A percentile compares a stretch with the other conserved stretches of the same genome.
Conservation (phyloP, 1,140 invertebrate genomes). For the Monomorium pharaonis region DNA sequence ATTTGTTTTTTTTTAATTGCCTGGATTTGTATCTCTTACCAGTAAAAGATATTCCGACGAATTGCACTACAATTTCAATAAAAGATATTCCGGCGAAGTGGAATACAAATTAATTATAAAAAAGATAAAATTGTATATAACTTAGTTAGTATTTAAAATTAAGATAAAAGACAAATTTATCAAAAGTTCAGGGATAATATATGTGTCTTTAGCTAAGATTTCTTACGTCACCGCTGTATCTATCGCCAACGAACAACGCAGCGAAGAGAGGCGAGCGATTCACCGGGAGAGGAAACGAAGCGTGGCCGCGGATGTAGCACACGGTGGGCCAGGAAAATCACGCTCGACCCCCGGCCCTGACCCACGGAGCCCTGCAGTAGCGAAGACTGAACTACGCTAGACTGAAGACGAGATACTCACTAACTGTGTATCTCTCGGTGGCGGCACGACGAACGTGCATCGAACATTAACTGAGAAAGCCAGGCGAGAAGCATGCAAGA, state of each 20-base stretch:
- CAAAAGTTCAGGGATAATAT: neutral
- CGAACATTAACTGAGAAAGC: neutral
- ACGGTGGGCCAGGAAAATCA: constrained; percentile 71
- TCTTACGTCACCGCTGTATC: neutral
- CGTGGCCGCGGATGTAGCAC: constrained; percentile 50
- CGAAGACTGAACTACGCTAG: constrained; percentile 34
- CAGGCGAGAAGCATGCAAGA: neutral
- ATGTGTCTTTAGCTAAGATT: neutral
- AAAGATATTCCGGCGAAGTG: neutral
- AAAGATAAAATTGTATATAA: neutral
- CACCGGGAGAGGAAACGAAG: constrained; percentile 54
- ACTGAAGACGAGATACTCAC: constrained; percentile 50
- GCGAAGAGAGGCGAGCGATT: neutral
- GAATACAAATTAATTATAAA: neutral
- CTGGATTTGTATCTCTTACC: neutral
- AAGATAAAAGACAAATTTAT: neutral
- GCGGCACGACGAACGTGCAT: constrained; percentile 5
- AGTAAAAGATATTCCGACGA: neutral
- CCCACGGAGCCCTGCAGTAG: constrained; percentile 46
- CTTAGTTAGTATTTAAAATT: neutral
- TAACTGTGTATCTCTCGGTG: constrained; percentile 9
- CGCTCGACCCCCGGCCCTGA: constrained; percentile 67
- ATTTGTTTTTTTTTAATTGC: neutral
- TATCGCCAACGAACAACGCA: constrained; percentile 13
- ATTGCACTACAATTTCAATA: neutral